phyloP scores from a whole-genome alignment of 2,888 invertebrate species.

The Volucella inanis region DNA sequence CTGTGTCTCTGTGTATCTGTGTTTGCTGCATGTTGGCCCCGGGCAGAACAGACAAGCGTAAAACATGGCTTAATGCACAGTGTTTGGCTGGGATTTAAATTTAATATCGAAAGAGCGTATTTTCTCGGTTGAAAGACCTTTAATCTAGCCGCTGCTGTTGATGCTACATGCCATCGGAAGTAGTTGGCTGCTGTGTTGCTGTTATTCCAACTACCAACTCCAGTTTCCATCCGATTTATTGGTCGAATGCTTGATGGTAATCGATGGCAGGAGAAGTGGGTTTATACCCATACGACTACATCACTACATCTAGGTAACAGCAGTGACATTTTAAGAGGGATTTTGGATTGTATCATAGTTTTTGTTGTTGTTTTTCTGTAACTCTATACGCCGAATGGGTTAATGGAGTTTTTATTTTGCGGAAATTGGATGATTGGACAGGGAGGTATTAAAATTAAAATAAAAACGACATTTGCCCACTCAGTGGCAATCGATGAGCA shows the following conservation, averaged over 20 bases:
- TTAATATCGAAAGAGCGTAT: constrained; percentile 71
- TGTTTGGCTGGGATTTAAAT: constrained; percentile 60
- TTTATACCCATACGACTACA: not conserved
- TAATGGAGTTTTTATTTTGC: constrained; percentile 58
- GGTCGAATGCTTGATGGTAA: constrained; percentile 34
- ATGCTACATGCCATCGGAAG: not conserved
- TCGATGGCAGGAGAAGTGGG: constrained; percentile 12
- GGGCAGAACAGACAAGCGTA: constrained; percentile 16
- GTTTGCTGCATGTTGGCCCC: constrained; percentile 5
- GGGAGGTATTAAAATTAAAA: constrained; percentile 45
- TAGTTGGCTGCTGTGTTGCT: not conserved
- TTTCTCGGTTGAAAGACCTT: constrained; percentile 69
- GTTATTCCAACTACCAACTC: not conserved
- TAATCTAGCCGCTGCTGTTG: constrained; percentile 62
- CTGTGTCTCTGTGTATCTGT: constrained; percentile 3
- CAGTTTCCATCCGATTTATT: constrained; percentile 47
- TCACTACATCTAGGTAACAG: not conserved
- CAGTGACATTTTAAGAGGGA: constrained; percentile 49
- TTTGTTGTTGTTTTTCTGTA: constrained; percentile 2
- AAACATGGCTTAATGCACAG: constrained; percentile 37
- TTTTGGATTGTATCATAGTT: not conserved
- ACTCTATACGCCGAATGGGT: constrained; percentile 2
- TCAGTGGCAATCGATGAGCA: constrained; percentile 52
- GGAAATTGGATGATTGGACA: constrained; percentile 48
- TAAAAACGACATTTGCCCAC: constrained; percentile 18